Conservation (phyloP, 2,888 invertebrate genomes). For the Achlya flavicornis region DNA sequence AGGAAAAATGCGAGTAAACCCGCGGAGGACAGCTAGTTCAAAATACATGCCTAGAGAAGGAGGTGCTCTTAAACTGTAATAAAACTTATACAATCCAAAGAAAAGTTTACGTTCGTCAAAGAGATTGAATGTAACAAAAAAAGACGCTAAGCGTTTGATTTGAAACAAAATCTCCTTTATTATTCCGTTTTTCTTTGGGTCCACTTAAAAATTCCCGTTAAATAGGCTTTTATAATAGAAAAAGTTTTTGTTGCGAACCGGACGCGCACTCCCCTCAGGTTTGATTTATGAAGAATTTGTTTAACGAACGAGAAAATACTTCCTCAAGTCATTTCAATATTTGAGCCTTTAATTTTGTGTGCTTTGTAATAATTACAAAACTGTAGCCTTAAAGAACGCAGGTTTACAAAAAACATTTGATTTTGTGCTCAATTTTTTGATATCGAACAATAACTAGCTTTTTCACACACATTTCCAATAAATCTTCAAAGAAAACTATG, state of each 20-base stretch:
- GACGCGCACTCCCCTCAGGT: conserved; percentile 20
- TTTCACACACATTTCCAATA: too few relatives aligned
- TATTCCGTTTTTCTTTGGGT: conserved; percentile 21
- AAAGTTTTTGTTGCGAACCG: conserved; percentile 35
- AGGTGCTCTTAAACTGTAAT: neutral
- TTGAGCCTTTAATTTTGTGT: conserved; percentile 31
- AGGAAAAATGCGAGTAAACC: too few relatives aligned
- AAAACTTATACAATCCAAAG: conserved; percentile 3
- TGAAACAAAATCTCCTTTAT: conserved; percentile 24
- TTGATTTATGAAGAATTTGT: conserved; percentile 47
- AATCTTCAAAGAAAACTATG: too few relatives aligned
- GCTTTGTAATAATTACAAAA: conserved; percentile 20
- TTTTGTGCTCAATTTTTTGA: too few relatives aligned
- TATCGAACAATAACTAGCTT: too few relatives aligned
- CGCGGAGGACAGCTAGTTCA: too few relatives aligned
- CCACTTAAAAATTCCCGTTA: conserved; percentile 33
- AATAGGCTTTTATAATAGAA: conserved; percentile 38
- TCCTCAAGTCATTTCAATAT: conserved; percentile 35
- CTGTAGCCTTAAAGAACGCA: neutral
- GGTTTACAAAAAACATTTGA: neutral
- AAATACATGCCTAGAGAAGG: too few relatives aligned
- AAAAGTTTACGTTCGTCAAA: conserved; percentile 12
- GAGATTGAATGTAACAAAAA: conserved; percentile 20
- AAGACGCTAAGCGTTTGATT: conserved; percentile 24
- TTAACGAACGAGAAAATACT: conserved; percentile 30